Base-by-base conservation (phyloP, 2,113 vertebrate species). In the Caretta caretta region DNA sequence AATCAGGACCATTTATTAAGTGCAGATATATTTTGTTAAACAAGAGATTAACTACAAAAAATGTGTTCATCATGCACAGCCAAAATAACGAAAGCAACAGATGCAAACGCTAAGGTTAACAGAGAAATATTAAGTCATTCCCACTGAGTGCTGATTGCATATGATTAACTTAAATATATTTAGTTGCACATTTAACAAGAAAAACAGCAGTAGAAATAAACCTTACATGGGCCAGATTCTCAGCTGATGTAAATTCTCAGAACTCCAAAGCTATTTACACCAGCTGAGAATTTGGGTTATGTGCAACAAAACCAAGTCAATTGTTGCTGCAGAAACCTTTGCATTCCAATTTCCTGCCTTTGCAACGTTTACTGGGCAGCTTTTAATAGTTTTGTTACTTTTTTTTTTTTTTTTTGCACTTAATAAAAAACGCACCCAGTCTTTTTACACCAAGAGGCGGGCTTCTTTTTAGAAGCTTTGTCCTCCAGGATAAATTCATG, bases 361-460 rank as follows among this genome's bases (percentile, higher is more conserved):
- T 38, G 17, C 7, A 19, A 38, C 11, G n/a, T n/a, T 38, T 38
- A 22, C 65, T 38, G 65, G 65, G 8, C 65, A 69, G n/a, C 17
- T 10, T 38, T 38, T 72, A 19, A 69, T 69, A 10, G 62, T 20
- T 69, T 38, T 22, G 35, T 69, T 8, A 29, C 6, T 38, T 72
- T 38, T 22, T 90, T 83, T 72, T 38, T 22, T 90, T 83, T 88
- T 80, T 53, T 35, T 9, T 7, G 3, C 57, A 19, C 2, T 83
- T 84, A 88, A 97, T 87, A 97, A 96, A 62, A 97, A 96, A 96
- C 95, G 97, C 96, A 96, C 65, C 19, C n/a, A 72, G 19, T 38
- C 48, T 93, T 97, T 96, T 97, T 97, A 91, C 94, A 88, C 79
- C 86, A 94, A 90, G 95, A 95, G 65, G 89, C 96, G 83, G 93